Evolutionary conservation across 2,888 invertebrate species (phyloP).

Genomic region (Campaea margaritaria): DNA sequence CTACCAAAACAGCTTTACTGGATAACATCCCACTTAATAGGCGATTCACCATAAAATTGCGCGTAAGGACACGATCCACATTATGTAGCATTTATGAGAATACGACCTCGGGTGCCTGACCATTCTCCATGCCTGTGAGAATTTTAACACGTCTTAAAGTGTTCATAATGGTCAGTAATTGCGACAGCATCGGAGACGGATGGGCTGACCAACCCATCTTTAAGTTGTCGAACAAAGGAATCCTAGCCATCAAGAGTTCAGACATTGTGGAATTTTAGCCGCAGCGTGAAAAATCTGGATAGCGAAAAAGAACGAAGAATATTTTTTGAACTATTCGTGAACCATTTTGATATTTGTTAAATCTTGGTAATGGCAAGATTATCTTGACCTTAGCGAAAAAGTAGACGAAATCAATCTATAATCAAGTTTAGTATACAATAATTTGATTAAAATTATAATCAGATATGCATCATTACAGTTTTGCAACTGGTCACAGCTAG

Average conservation of each 20-base stretch:
- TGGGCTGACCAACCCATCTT: slow-evolving; percentile 37
- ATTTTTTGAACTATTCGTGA: too few species aligned
- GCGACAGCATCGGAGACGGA: slow-evolving; percentile 35
- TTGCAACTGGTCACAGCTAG: slow-evolving; percentile 25
- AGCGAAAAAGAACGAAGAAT: too few species aligned
- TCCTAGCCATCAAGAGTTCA: neutral
- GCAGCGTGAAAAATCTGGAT: too few species aligned
- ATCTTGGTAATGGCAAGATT: too few species aligned
- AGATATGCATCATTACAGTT: slow-evolving; percentile 4
- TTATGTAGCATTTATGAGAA: slow-evolving; percentile 72
- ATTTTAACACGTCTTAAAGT: slow-evolving; percentile 66
- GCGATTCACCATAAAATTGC: slow-evolving; percentile 39
- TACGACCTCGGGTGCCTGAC: slow-evolving; percentile 64
- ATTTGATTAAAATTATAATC: neutral
- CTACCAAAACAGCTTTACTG: slow-evolving; percentile 17
- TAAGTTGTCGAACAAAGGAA: slow-evolving; percentile 16
- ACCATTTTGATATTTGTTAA: too few species aligned
- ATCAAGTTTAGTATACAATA: too few species aligned
- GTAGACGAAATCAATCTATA: too few species aligned
- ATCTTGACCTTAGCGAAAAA: too few species aligned
- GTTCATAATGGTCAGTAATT: slow-evolving; percentile 74
- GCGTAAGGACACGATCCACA: slow-evolving; percentile 67
- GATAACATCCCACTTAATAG: slow-evolving; percentile 23
- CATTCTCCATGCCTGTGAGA: slow-evolving; percentile 71
- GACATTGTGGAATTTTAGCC: neutral